A percentile compares a stretch with the other conserved stretches of the same genome.
phyloP scores from a whole-genome alignment of 2,888 invertebrate species.

The Rhabditophanes sp. region DNA sequence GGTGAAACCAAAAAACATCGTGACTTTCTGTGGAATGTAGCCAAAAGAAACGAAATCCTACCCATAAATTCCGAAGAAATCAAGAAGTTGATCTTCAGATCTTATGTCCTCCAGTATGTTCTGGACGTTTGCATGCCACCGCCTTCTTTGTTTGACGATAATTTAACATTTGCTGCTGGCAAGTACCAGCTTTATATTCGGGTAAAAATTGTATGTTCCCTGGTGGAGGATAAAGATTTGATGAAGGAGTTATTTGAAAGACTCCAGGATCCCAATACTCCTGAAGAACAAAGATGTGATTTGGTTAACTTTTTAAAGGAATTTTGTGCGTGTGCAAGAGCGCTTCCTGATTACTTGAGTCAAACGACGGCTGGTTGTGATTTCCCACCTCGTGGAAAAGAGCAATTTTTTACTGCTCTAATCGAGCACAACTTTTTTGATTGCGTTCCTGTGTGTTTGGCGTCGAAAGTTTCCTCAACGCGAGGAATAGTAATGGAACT shows the following conservation, averaged over 20 bases:
- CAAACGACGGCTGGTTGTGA: slow-evolving; percentile 88
- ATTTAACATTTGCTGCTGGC: slow-evolving; percentile 84
- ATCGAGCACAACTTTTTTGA: too few relatives aligned
- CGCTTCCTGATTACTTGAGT: too few relatives aligned
- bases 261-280: slow-evolving; percentile 72
- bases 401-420: too few relatives aligned
- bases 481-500: slow-evolving; percentile 95
- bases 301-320: slow-evolving; percentile 92
- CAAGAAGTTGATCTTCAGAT: slow-evolving; percentile 94
- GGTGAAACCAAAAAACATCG: slow-evolving; percentile 58
- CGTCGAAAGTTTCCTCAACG: slow-evolving; percentile 56
- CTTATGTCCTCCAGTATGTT: slow-evolving; percentile 96
- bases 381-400: slow-evolving; percentile 94
- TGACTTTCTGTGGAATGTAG: slow-evolving; percentile 79
- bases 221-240: slow-evolving; percentile 83
- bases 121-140: slow-evolving; percentile 88
- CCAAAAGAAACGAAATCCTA: slow-evolving; percentile 57
- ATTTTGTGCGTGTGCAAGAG: slow-evolving; percentile 96
- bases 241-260: slow-evolving; percentile 80
- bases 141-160: slow-evolving; percentile 96
- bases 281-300: slow-evolving; percentile 70
- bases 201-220: slow-evolving; percentile 91
- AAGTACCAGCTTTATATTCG: slow-evolving; percentile 99
- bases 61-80: slow-evolving; percentile 86
- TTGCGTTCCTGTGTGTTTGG: slow-evolving; percentile 51